Evolutionary conservation across 2,797 vertebrate species (phyloP).

Genomic region (Sparus aurata): DNA sequence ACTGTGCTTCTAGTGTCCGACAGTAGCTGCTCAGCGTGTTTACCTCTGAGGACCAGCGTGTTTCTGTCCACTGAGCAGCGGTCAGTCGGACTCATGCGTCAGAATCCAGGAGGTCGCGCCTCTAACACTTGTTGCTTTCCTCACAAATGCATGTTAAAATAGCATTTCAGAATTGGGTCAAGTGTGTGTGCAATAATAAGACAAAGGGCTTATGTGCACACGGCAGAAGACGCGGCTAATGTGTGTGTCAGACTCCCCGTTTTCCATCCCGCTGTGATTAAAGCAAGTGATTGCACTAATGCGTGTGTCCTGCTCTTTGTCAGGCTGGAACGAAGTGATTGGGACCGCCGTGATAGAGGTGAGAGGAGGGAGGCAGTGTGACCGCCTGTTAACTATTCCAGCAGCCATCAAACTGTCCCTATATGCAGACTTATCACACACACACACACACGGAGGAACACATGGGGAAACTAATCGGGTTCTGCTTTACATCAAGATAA

Average conservation of each 20-base stretch:
- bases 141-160: neutral
- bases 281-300: slow-evolving; percentile 43
- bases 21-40: neutral
- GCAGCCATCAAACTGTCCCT: slow-evolving; percentile 69
- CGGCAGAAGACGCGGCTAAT: neutral
- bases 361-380: slow-evolving; percentile 45
- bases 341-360: slow-evolving; percentile 60
- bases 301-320: slow-evolving; percentile 61
- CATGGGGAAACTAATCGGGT: slow-evolving; percentile 40
- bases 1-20: neutral
- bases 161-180: neutral
- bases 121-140: neutral
- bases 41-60: neutral
- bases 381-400: slow-evolving; percentile 55
- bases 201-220: neutral
- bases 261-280: slow-evolving; percentile 33
- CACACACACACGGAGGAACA: slow-evolving; percentile 50
- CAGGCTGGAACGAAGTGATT: slow-evolving; percentile 43
- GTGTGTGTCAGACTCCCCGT: neutral
- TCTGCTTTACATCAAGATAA: slow-evolving; percentile 77
- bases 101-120: neutral
- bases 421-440: slow-evolving; percentile 60
- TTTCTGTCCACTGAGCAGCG: neutral
- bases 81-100: neutral
- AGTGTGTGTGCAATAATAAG: neutral